Evolutionary conservation across 2,113 vertebrate species (phyloP).

Genomic region (Upupa epops): DNA sequence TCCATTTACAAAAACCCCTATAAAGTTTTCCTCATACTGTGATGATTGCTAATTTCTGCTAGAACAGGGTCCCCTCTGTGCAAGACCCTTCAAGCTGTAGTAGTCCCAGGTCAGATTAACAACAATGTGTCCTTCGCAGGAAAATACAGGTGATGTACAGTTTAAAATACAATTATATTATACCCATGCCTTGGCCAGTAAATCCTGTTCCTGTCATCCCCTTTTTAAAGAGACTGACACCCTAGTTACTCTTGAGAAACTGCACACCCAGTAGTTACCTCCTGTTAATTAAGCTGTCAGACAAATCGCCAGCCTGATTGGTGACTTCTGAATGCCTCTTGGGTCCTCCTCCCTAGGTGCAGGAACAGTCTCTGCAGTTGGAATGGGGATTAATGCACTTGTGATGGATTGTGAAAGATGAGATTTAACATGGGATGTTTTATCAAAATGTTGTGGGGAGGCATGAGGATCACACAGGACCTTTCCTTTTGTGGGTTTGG

Average conservation of each 20-base stretch:
- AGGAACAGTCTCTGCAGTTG: neutral
- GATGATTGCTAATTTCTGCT: neutral
- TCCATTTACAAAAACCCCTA: neutral
- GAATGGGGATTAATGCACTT: neutral
- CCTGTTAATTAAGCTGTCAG: neutral
- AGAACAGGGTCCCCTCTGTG: neutral
- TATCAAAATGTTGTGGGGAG: neutral
- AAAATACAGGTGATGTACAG: neutral
- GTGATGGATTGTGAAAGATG: neutral
- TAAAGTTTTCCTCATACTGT: neutral
- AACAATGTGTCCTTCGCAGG: neutral
- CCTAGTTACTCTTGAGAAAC: neutral
- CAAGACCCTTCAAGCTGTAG: accelerated
- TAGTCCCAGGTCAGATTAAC: neutral
- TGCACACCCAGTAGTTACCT: accelerated
- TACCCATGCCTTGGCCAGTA: accelerated
- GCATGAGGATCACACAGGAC: neutral
- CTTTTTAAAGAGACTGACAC: neutral
- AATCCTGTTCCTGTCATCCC: neutral
- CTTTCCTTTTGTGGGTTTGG: neutral
- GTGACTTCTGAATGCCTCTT: neutral
- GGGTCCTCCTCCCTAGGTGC: neutral
- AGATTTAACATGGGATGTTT: neutral
- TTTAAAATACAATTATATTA: neutral
- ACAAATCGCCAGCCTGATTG: neutral